Evolutionary conservation across 2,797 vertebrate genomes (phyloP).

Genomic region (Pseudomugil tenellus): DNA sequence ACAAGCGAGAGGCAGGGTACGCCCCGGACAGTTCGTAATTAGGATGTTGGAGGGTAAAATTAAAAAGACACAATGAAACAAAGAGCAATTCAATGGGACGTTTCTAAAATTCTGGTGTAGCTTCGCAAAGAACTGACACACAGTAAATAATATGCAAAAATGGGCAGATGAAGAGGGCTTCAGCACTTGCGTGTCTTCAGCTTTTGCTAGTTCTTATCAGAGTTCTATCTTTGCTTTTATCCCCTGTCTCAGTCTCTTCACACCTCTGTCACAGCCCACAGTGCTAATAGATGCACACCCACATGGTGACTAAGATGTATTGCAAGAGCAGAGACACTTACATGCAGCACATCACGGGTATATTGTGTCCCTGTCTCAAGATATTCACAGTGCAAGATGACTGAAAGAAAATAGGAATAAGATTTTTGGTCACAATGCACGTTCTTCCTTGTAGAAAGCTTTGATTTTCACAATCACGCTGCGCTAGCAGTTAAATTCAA

Average conservation of each 20-base stretch:
- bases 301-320: slow-evolving; percentile 72
- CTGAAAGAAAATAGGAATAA: slow-evolving; percentile 24
- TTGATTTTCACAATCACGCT: neutral
- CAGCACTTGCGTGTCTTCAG: neutral
- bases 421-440: slow-evolving; percentile 17
- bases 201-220: slow-evolving; percentile 27
- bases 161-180: slow-evolving; percentile 2
- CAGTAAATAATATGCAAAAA: neutral
- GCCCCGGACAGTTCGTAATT: too few relatives aligned
- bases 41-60: neutral
- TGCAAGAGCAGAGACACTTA: slow-evolving; percentile 64
- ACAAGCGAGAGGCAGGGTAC: too few relatives aligned
- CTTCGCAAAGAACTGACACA: neutral
- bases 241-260: slow-evolving; percentile 62
- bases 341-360: slow-evolving; percentile 67
- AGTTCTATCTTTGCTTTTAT: slow-evolving; percentile 59
- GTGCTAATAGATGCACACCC: slow-evolving; percentile 77
- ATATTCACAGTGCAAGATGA: slow-evolving; percentile 58
- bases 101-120: neutral
- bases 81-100: neutral
- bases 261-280: slow-evolving; percentile 67
- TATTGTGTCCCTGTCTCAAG: slow-evolving; percentile 70
- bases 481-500: slow-evolving; percentile 20
- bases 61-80: neutral
- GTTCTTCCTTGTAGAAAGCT: slow-evolving; percentile 13